Base-by-base conservation (phyloP, 2,888 invertebrate species). In the Acrobasis consociella region DNA sequence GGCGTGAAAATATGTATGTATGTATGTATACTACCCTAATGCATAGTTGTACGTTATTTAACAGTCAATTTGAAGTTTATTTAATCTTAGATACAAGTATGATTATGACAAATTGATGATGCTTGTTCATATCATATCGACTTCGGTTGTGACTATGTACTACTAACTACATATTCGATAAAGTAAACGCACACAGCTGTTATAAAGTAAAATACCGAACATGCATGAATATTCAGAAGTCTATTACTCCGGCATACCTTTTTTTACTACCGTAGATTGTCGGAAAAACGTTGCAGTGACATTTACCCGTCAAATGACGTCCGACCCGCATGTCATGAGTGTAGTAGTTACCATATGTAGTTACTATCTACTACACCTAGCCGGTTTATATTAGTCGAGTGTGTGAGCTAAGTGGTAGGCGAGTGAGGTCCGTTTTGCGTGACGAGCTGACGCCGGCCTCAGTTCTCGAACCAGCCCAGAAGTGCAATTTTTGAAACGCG, bases 291-390 rank as follows among this genome's bases (percentile, higher is more conserved):
- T 39, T 55, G 39, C 55, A 39, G 39, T 55, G 55, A 55, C 55
- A 55, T 55, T 55, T 55, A 39, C 55, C 39, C 55, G 15, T 55
- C 55, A 39, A 16, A 39, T 39, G 55, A 39, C 55, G 39, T 46
- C 46, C 59, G 61, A 60, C 56, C 59, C 46, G 62, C 55, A 55
- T 55, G 39, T 53, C 15, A n/a, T 53, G 53, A n/a, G n/a, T 53
- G 53, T 22, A 22, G 22, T 22, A 22, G 22, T 22, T 22, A 3
- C 3, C 22, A 22, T 22, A 22, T 1, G 38, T 37, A 8, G 39
- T 55, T 55, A 38, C 38, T 38, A 38, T 15, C 8, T 39, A 55
- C 11, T n/a, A 8, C n/a, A 55, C 38, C 13, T 1, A 2, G 9
- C 5, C 11, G 15, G 55, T 55, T 39, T 9, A 39, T 0, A 55